Percentiles rank a stretch among this genome's conserved stretches.
These are phyloP conservation scores for Lepidotrigona ventralis DNA, from an alignment of 1,140 invertebrate species.

Conservation along the genomic window DNA sequence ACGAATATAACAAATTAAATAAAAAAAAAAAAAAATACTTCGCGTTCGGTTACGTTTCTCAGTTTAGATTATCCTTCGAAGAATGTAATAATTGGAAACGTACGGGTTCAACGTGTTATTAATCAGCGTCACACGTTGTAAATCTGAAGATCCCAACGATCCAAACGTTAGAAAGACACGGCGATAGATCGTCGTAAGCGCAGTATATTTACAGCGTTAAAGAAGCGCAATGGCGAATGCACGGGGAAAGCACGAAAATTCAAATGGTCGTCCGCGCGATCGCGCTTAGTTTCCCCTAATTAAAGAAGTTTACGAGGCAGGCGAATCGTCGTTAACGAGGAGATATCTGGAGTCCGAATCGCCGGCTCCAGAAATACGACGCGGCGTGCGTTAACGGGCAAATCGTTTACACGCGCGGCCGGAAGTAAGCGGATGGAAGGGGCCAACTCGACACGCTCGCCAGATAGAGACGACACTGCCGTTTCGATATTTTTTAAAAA, in stretches of 20 bases:
- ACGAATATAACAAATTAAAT: no score
- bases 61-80: no score
- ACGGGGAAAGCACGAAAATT: neutral
- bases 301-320: neutral
- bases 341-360: constrained; percentile 20
- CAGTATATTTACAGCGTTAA: neutral
- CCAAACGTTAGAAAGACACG: neutral
- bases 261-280: neutral
- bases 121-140: no score
- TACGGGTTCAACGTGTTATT: no score
- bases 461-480: neutral
- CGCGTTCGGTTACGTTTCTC: no score
- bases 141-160: no score
- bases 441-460: no score
- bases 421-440: neutral
- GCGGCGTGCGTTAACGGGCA: neutral
- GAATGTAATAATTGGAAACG: no score
- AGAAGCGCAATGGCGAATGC: neutral
- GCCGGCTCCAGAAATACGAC: neutral
- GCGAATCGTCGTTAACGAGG: neutral
- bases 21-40: no score
- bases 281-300: neutral
- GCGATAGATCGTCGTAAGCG: neutral
- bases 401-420: constrained; percentile 31
- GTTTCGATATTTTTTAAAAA: no score